A percentile compares a stretch with the other conserved stretches of the same genome.
Evolutionary conservation across 2,113 vertebrate genomes (phyloP).

Genomic region (Crotalus viridis): DNA sequence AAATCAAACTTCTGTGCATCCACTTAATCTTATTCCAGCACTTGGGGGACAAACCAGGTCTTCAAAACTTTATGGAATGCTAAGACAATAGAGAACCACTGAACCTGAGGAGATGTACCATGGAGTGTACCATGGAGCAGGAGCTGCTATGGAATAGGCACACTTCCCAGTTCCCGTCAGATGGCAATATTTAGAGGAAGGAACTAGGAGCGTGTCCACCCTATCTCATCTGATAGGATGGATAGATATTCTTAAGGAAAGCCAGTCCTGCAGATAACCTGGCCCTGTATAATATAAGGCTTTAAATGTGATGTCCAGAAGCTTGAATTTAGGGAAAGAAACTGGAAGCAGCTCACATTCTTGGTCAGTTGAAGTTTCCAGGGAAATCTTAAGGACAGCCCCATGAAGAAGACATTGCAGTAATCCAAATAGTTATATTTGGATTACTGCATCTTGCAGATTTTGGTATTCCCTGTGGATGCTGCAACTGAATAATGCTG

Average conservation of each 20-base stretch:
- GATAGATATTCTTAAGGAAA: neutral
- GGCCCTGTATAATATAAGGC: neutral
- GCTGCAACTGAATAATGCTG: neutral
- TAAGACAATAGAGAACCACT: neutral
- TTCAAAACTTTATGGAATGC: neutral
- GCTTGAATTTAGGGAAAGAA: neutral
- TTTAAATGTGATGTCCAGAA: neutral
- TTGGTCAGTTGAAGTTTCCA: neutral
- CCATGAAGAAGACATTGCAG: neutral
- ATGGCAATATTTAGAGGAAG: no score
- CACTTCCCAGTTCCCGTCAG: no score
- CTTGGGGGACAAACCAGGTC: neutral
- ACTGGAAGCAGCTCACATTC: neutral
- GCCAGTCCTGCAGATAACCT: neutral
- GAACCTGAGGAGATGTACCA: neutral
- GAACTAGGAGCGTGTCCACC: neutral
- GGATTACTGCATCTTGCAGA: neutral
- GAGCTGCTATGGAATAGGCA: neutral
- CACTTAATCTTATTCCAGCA: neutral
- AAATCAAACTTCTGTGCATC: neutral
- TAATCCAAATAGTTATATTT: neutral
- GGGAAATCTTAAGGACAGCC: neutral
- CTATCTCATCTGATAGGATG: neutral
- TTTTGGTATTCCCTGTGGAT: neutral
- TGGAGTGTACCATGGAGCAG: neutral